Base-by-base conservation (phyloP, 2,113 vertebrate genomes). In the Lota lota region DNA sequence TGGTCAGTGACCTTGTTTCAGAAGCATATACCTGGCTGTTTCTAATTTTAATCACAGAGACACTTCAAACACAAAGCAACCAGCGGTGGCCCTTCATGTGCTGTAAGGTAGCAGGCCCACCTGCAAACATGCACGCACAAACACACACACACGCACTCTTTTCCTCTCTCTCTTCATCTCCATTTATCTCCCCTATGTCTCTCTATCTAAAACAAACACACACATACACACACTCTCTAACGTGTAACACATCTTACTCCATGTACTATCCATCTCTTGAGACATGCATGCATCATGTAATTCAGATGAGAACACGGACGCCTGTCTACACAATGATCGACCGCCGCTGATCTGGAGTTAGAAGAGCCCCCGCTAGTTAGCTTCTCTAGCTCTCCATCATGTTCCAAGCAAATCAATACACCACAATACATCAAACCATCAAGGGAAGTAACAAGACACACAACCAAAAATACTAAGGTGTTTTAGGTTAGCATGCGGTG, bases 11-110 rank as follows among this genome's bases (percentile, higher is more conserved):
- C 21, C 61, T 53, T 18, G 40, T 56, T 66, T 66, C 61, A 70
- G 63, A 66, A 36, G 56, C 40, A 50, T 33, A 21, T 57, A 51
- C 64, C 62, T 60, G 33, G 63, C n/a, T 21, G 11, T 33, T 22
- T 58, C 24, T 65, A 16, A 40, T 60, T 72, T 58, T 21, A 22
- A 64, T 65, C 69, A 58, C 69, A 59, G 56, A 19, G 68, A 54
- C 68, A 64, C 61, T 57, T 64, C 69, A 60, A 22, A 72, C 56
- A 72, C 62, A 33, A n/a, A 57, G 18, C 24, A 67, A n/a, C n/a
- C 18, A 67, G 53, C 50, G 12, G 18, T 12, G 18, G 15, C 10
- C 36, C 47, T 70, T 59, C 53, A 54, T 57, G 66, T 20, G 40
- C 33, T 21, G 24, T 63, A 47, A 61, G 36, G 20, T 59, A 54